phyloP scores from a whole-genome alignment of 1,140 invertebrate species.

The Dendroctonus valens region DNA sequence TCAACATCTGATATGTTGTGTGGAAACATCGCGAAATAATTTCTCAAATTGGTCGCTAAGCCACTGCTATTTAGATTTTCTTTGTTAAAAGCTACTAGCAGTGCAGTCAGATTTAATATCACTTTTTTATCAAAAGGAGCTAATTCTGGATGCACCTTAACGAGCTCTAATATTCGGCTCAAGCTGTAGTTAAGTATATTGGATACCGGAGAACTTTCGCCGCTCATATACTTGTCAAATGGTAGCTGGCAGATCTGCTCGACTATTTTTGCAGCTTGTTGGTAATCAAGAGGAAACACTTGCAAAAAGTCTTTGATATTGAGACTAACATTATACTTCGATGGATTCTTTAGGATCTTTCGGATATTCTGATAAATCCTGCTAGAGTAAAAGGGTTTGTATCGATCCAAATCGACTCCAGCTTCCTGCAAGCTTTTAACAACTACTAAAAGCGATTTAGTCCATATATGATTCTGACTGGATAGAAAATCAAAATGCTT shows the following conservation, averaged over 20 bases:
- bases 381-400: not conserved
- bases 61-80: conserved; percentile 9
- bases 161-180: conserved; percentile 20
- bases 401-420: not conserved
- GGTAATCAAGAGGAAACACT: conserved; percentile 29
- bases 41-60: conserved; percentile 28
- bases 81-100: conserved; percentile 8
- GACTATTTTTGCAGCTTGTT: not conserved
- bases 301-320: conserved; percentile 30
- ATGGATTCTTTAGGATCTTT: conserved; percentile 51
- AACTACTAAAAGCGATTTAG: conserved; percentile 9
- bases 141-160: conserved; percentile 18
- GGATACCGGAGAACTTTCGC: conserved; percentile 11
- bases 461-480: not conserved
- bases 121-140: conserved; percentile 25
- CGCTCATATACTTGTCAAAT: not conserved
- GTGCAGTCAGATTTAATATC: conserved; percentile 22
- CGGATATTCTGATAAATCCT: conserved; percentile 43
- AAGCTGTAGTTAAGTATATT: conserved; percentile 31
- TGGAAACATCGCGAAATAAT: conserved; percentile 60
- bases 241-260: too few species aligned
- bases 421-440: conserved; percentile 3
- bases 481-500: conserved; percentile 54
- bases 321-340: conserved; percentile 39
- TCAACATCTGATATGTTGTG: conserved; percentile 54